Conservation (phyloP, 2,888 invertebrate genomes). For the Harmothoe impar region DNA sequence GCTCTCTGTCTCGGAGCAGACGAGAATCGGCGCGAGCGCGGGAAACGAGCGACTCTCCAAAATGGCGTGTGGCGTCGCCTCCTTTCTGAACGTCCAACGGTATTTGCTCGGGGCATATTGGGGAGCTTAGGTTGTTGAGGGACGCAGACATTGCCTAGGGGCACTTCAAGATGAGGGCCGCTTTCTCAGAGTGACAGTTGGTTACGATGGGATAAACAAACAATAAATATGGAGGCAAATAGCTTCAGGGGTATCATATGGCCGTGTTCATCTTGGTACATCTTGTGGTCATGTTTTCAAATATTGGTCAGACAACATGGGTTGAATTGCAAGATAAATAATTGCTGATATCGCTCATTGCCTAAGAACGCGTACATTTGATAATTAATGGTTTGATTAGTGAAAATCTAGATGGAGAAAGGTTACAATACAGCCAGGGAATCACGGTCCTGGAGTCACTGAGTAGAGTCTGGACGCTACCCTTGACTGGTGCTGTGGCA, state of each 20-base stretch:
- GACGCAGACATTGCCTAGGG: background rate
- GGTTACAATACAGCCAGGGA: no score
- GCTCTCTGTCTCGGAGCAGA: background rate
- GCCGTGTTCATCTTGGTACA: background rate
- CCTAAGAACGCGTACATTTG: no score
- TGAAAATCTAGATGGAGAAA: no score
- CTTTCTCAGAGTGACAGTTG: background rate
- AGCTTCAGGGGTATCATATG: no score
- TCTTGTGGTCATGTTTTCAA: background rate
- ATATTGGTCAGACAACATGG: background rate
- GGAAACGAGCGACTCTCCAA: constrained; percentile 5
- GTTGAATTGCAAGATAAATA: no score
- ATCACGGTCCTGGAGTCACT: no score
- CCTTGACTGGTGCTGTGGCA: no score
- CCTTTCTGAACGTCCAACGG: background rate
- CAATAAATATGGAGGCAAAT: background rate
- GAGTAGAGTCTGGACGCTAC: no score
- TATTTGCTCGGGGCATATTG: constrained; percentile 25
- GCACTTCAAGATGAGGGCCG: background rate
- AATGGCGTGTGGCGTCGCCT: background rate
- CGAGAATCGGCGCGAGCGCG: background rate
- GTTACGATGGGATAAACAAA: background rate
- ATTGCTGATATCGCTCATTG: no score
- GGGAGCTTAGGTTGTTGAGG: background rate
- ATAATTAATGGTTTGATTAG: no score